Percentiles rank a stretch among this genome's conserved stretches.
These are phyloP conservation scores for Dysidea cf. avara DNA, from an alignment of 37 sponge, comb jelly and placozoan genomes.

Conservation along the genomic window DNA sequence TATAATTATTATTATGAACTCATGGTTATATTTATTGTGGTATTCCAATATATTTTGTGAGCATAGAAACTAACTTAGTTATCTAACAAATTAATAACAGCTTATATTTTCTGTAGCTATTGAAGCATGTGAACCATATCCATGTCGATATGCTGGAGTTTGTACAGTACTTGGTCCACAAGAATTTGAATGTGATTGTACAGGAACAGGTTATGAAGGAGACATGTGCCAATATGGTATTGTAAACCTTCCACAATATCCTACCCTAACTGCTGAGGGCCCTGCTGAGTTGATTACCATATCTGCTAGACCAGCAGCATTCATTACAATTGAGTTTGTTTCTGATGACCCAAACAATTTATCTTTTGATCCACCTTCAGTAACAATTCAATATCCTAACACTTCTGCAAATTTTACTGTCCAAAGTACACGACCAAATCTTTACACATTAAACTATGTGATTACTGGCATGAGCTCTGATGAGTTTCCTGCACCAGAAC, in stretches of 20 bases:
- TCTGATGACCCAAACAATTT: neutral
- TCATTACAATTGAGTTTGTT: neutral
- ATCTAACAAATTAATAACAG: no score
- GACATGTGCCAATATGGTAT: constrained; percentile 7
- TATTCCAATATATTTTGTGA: no score
- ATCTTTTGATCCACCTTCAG: neutral
- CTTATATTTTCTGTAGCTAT: constrained; percentile 9
- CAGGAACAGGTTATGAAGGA: constrained; percentile 16
- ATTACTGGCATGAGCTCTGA: neutral
- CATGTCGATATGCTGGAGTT: constrained; percentile 15
- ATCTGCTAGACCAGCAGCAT: constrained; percentile 11
- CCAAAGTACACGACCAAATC: no score
- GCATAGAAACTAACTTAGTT: no score
- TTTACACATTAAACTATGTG: neutral
- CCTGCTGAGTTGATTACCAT: neutral
- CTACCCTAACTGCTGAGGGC: neutral
- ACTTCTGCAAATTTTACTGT: constrained; percentile 1
- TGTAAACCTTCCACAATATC: neutral
- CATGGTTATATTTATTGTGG: no score
- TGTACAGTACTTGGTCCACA: constrained; percentile 1
- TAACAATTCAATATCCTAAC: constrained; percentile 1
- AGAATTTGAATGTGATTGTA: constrained; percentile 7
- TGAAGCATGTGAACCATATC: constrained; percentile 12
- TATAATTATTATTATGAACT: no score
- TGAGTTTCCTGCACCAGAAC: constrained; percentile 9